Evolutionary conservation across 1,140 invertebrate genomes (phyloP), one percentile per base, ranked within the genome.

Genomic region (Procambarus virginalis): DNA sequence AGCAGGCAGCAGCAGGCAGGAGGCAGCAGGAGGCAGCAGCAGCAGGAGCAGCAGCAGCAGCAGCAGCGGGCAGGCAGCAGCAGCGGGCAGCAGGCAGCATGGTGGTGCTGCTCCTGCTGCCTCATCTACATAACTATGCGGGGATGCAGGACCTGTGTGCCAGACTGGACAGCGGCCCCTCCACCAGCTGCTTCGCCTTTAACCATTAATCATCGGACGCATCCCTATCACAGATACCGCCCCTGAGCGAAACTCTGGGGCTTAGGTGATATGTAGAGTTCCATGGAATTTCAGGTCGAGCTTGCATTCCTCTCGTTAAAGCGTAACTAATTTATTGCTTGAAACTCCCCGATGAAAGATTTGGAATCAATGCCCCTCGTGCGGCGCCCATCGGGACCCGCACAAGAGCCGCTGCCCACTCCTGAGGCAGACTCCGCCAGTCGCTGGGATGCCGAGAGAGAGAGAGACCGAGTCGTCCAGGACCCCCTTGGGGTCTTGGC

Each of bases 71-170:
- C 12, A 12, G 51, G 1, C 34, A 34, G 6, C 80, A 82, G 12
- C 80, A 34, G 12, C 51, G 8, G 4, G 51, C 51, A 55, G 51
- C 34, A 34, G 34, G 34, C 68, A 73, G 68, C 2, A 20, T 2
- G 87, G 80, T 76, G 70, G 78, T 70, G 79, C 70, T 58, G 76
- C 49, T 78, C 34, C 34, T 46, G 87, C 49, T 75, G 70, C 51
- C 87, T 89, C 79, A 89, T 89, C 87, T 89, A 89, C 87, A 89
- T 89, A 89, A 89, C 81, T 89, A 89, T 89, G 87, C 87, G 87
- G 12, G 73, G 87, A 89, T 89, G 87, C 87, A 84, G 55, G 81
- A 75, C 87, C 81, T 34, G 81, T 89, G 87, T 89, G 87, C n/a
- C 87, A 89, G 87, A 89, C 87, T 84, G 73, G 81, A 64, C 79